phyloP scores from a whole-genome alignment of 2,797 vertebrate genomes.

The Pipistrellus kuhlii region DNA sequence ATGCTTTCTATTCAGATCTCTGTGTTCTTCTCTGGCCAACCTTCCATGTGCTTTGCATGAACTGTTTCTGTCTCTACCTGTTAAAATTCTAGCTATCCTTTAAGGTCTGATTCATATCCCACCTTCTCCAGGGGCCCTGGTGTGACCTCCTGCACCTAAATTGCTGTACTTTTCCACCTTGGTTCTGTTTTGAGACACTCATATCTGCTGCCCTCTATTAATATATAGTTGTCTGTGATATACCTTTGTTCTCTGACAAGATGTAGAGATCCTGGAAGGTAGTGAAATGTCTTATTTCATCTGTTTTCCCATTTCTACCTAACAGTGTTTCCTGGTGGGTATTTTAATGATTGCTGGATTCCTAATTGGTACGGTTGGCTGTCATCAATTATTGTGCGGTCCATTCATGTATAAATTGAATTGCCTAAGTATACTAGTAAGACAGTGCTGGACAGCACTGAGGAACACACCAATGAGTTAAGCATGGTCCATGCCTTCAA shows the following conservation, averaged over 20 bases:
- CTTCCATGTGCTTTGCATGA: not conserved
- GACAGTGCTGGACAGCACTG: not conserved
- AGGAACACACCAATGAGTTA: not conserved
- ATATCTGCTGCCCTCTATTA: not conserved
- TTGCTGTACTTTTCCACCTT: not conserved
- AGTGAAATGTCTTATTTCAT: not conserved
- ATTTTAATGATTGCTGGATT: not conserved
- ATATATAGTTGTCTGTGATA: not conserved
- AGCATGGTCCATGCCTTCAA: not conserved
- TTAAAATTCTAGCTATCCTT: not conserved
- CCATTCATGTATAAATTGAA: not conserved
- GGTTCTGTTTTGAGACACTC: not conserved
- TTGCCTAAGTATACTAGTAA: not conserved
- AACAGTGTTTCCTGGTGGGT: not conserved
- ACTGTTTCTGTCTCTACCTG: not conserved
- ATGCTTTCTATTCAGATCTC: not conserved
- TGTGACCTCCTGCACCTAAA: not conserved
- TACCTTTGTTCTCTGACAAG: not conserved
- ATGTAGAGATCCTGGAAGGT: not conserved
- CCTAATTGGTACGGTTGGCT: not conserved
- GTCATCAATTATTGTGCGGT: not conserved
- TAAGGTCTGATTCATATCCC: not conserved
- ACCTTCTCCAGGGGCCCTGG: not conserved
- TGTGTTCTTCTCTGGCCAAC: not conserved
- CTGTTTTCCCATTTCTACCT: not conserved